Evolutionary conservation across 2,888 invertebrate genomes (phyloP).

Genomic region (Archips crataeganus): DNA sequence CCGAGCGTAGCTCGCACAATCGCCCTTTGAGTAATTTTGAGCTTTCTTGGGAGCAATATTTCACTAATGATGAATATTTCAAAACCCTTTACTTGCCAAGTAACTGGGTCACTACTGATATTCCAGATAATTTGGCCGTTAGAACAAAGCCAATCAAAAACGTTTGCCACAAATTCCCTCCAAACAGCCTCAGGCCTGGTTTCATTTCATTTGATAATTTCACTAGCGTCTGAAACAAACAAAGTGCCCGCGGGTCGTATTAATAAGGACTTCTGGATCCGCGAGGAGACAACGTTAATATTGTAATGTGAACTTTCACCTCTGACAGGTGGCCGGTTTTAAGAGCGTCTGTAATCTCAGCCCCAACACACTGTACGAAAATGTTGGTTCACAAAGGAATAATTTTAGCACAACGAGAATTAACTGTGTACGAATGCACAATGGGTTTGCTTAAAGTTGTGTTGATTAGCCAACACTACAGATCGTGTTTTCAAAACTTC

Average conservation of each 20-base stretch:
- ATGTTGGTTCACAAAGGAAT: slow-evolving; percentile 27
- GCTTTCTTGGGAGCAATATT: neutral
- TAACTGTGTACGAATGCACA: slow-evolving; percentile 7
- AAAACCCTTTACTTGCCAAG: neutral
- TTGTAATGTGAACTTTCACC: slow-evolving; percentile 19
- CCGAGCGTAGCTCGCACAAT: neutral
- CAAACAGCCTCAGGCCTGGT: slow-evolving; percentile 14
- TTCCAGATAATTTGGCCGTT: slow-evolving; percentile 3
- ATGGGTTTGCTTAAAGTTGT: slow-evolving; percentile 8
- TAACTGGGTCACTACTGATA: slow-evolving; percentile 5
- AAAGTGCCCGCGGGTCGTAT: neutral
- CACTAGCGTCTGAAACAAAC: neutral
- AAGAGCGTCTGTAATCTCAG: slow-evolving; percentile 26
- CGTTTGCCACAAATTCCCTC: slow-evolving; percentile 16
- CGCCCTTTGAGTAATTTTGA: neutral
- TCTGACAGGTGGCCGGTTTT: slow-evolving; percentile 25
- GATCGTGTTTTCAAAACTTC: neutral
- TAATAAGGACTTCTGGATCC: neutral
- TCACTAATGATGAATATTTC: neutral
- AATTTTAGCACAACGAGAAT: slow-evolving; percentile 4
- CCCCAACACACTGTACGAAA: slow-evolving; percentile 16
- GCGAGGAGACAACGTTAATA: neutral
- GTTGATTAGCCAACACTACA: neutral
- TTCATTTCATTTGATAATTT: slow-evolving; percentile 32
- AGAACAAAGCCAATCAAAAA: slow-evolving; percentile 28